Evolutionary conservation across 2,888 invertebrate genomes (phyloP), one percentile per base, ranked within the genome.

Genomic region (Netelia virgata): DNA sequence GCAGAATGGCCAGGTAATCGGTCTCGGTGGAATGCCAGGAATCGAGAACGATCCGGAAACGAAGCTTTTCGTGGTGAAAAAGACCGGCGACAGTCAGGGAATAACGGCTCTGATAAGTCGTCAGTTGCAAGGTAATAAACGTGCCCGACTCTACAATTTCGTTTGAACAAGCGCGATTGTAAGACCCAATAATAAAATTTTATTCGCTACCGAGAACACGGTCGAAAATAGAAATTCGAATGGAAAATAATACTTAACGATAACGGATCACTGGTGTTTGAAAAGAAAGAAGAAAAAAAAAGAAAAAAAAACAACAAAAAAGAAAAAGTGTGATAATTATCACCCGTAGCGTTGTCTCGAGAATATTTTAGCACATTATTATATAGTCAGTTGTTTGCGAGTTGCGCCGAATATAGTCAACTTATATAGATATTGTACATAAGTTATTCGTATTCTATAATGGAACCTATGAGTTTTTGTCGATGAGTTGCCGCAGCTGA

Each of bases 61-160:
- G 88, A 97, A 97, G 90, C 96, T 97, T 18, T 94, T 97, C 89
- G 96, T 97, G 69, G 96, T 97, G 85, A 97, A 97, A 94, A 97
- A 97, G 92, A 94, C 95, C 0, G 95, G 96, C 2, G 97, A 97
- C 89, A 97, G 96, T 74, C 97, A 97, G 85, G 97, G 97, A 88
- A 96, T 97, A 93, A 97, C 97, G 63, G 97, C 97, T 72, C 94
- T 97, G 89, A 96, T 97, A 88, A 97, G 96, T 93, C 94, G 97
- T 87, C 97, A 97, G 94, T 94, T 97, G 87, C 97, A 97, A 96
- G 97, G 97, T 97, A 94, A 93, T 50, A 50, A 18, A 77, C 16
- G 14, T 50, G 18, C 59, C 23, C 23, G 16, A 28, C 53, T 53
- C n/a, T 11, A 53, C 57, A 9, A 47, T 47, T 47, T 57, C 16